These are phyloP conservation scores for Zygaena filipendulae DNA, from an alignment of 2,888 invertebrate genomes.

Conservation along the genomic window DNA sequence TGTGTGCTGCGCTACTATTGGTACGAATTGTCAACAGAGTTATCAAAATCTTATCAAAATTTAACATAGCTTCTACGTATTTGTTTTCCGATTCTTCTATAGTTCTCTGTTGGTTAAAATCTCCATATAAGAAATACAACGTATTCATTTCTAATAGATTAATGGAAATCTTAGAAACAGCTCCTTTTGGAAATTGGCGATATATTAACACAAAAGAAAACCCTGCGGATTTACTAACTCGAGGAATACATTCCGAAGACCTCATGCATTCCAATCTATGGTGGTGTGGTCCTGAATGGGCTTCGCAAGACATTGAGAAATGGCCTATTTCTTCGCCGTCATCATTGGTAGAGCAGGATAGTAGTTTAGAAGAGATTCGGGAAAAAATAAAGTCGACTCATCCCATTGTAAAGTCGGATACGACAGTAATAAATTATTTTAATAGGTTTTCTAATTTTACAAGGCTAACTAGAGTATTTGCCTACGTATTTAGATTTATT, in stretches of 20 bases:
- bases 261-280: constrained; percentile 1
- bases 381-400: too few species aligned
- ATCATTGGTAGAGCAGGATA: too few species aligned
- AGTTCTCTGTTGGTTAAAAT: constrained; percentile 1
- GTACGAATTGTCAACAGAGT: background rate
- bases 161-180: constrained; percentile 4
- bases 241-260: constrained; percentile 3
- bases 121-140: constrained; percentile 25
- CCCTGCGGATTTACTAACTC: constrained; percentile 6
- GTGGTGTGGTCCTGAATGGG: constrained; percentile 9
- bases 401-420: too few species aligned
- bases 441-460: background rate
- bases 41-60: background rate
- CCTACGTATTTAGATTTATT: background rate
- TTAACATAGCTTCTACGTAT: background rate
- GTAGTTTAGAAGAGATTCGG: too few species aligned
- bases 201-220: constrained; percentile 8
- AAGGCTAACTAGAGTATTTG: background rate
- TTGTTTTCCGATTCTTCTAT: constrained; percentile 1
- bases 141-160: constrained; percentile 10
- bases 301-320: background rate
- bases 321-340: background rate
- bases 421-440: too few species aligned
- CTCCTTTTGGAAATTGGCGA: constrained; percentile 1
- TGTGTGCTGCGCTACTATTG: constrained; percentile 1